These are phyloP conservation scores for Drosophila yakuba DNA, from an alignment of 1,140 invertebrate genomes.

Conservation along the genomic window DNA sequence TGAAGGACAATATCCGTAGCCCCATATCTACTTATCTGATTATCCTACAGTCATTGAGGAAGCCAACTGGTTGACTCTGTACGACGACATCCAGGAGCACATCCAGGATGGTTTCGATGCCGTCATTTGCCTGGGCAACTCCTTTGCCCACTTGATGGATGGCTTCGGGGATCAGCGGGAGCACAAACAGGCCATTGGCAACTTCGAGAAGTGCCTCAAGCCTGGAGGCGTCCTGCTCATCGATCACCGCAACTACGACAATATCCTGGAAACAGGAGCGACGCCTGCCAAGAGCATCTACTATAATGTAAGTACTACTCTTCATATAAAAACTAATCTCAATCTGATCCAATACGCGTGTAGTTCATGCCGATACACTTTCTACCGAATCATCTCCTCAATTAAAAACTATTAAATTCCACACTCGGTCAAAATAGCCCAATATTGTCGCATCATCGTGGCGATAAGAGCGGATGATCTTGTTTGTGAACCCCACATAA, in stretches of 20 bases:
- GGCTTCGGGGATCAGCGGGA: slow-evolving; percentile 91
- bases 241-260: slow-evolving; percentile 95
- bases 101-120: slow-evolving; percentile 90
- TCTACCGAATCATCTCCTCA: slow-evolving; percentile 16
- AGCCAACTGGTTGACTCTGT: slow-evolving; percentile 91
- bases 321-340: background rate
- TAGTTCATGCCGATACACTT: background rate
- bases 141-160: slow-evolving; percentile 94
- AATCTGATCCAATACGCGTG: background rate
- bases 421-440: slow-evolving; percentile 15
- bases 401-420: slow-evolving; percentile 56
- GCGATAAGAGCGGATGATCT: slow-evolving; percentile 46
- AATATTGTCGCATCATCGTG: slow-evolving; percentile 45
- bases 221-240: slow-evolving; percentile 93
- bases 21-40: background rate
- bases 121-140: slow-evolving; percentile 94
- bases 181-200: slow-evolving; percentile 90
- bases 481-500: slow-evolving; percentile 19
- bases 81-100: slow-evolving; percentile 88
- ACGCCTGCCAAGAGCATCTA: slow-evolving; percentile 93
- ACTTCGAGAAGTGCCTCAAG: slow-evolving; percentile 92
- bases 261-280: slow-evolving; percentile 90
- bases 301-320: slow-evolving; percentile 90
- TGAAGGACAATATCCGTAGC: too few relatives aligned
- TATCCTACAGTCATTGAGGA: slow-evolving; percentile 90